A percentile compares a stretch with the other conserved stretches of the same genome.
These are phyloP conservation scores for Heliconius hermathena DNA, from an alignment of 1,140 invertebrate species.

Conservation along the genomic window DNA sequence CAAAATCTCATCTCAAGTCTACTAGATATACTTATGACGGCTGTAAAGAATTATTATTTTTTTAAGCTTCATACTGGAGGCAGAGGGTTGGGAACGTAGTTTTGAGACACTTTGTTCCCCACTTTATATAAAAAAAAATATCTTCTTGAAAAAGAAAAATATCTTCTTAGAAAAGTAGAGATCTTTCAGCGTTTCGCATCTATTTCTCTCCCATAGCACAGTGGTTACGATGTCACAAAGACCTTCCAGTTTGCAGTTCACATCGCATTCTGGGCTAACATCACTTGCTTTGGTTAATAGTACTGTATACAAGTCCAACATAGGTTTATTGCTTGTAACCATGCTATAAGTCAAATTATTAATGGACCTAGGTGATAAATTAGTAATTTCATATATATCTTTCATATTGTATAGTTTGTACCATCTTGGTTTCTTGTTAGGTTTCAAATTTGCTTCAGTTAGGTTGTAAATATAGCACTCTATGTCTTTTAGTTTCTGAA, in stretches of 20 bases:
- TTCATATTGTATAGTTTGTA: constrained; percentile 86
- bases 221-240: neutral
- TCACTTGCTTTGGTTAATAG: neutral
- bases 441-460: constrained; percentile 86
- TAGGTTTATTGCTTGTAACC: constrained; percentile 56
- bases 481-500: constrained; percentile 85
- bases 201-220: neutral
- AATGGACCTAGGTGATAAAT: constrained; percentile 76
- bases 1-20: no score
- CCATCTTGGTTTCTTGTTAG: constrained; percentile 83
- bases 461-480: constrained; percentile 90
- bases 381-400: constrained; percentile 83
- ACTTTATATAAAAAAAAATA: neutral
- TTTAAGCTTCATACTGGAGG: no score
- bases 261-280: neutral
- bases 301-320: neutral
- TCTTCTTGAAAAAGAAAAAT: neutral
- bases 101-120: no score
- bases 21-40: no score
- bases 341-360: constrained; percentile 78
- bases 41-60: no score
- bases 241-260: neutral
- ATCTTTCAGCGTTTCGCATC: neutral
- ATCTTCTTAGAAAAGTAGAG: neutral
- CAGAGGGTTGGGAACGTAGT: no score